Evolutionary conservation across 2,113 vertebrate species (phyloP).

Genomic region (Catharus fuscescens): DNA sequence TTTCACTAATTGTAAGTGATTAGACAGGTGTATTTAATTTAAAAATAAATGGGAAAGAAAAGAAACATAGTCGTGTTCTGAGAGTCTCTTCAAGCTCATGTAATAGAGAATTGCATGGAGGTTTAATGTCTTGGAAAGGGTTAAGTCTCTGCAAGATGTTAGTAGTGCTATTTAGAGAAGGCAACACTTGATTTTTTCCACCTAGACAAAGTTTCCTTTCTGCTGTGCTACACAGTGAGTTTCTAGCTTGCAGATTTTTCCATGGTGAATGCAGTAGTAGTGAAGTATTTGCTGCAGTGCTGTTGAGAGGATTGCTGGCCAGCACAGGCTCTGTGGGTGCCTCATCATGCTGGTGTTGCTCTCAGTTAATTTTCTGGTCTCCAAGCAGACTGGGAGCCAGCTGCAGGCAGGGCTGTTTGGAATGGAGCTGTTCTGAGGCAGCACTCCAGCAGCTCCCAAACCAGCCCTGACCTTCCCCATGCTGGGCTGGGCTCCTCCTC

Average conservation of each 20-base stretch:
- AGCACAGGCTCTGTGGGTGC: background rate
- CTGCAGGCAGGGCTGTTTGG: background rate
- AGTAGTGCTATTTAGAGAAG: background rate
- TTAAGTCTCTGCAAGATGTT: background rate
- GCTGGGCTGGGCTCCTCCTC: background rate
- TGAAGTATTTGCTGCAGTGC: background rate
- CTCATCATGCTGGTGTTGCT: fast-evolving
- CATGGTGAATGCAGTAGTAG: background rate
- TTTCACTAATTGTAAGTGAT: background rate
- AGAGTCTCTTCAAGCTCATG: background rate
- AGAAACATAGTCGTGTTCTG: background rate
- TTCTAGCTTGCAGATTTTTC: background rate
- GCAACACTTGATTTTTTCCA: background rate
- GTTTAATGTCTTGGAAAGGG: background rate
- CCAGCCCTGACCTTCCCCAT: fast-evolving
- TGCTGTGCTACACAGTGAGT: background rate
- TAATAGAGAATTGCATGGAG: background rate
- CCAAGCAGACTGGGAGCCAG: background rate
- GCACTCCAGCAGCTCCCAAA: background rate
- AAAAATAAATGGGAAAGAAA: no score
- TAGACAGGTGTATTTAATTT: background rate
- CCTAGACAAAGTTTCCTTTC: background rate
- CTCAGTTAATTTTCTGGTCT: background rate
- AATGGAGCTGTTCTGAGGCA: background rate
- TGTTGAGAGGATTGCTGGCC: background rate